These are phyloP conservation scores for Chionomys nivalis DNA, from an alignment of 2,113 vertebrate species.

Conservation along the genomic window DNA sequence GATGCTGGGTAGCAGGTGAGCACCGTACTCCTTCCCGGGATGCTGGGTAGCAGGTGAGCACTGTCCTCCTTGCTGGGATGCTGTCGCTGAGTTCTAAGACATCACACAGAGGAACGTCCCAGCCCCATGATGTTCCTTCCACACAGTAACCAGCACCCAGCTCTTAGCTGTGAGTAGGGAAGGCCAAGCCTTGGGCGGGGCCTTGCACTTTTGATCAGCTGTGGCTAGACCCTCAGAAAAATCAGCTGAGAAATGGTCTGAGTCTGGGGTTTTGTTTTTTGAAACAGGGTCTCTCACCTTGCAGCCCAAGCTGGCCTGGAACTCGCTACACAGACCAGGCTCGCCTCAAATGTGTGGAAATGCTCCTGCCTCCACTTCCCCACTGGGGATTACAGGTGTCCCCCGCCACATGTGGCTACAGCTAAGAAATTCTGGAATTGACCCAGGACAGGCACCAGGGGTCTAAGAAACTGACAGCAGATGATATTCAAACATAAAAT, in stretches of 20 bases:
- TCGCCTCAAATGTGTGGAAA: not conserved
- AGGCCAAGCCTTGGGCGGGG: rapidly evolving
- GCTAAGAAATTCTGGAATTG: not conserved
- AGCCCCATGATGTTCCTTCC: not conserved
- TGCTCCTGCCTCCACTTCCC: not conserved
- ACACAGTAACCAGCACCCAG: not conserved
- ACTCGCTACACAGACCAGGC: not conserved
- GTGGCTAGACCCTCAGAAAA: not conserved
- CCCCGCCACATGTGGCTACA: not conserved
- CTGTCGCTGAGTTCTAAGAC: not conserved
- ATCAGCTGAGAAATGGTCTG: not conserved
- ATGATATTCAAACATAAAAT: not conserved
- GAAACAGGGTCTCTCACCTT: not conserved
- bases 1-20: too few relatives aligned
- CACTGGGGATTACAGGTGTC: not conserved
- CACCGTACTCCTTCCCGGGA: too few relatives aligned
- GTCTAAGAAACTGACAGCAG: not conserved
- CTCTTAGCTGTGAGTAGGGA: rapidly evolving
- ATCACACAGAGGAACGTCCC: not conserved
- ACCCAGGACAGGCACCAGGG: not conserved
- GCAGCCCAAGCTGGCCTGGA: not conserved
- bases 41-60: not conserved
- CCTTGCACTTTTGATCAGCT: not conserved
- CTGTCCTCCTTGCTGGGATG: not conserved
- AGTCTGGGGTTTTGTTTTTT: not conserved